Conservation (phyloP, 2,797 vertebrate species). For the Tachyglossus aculeatus region DNA sequence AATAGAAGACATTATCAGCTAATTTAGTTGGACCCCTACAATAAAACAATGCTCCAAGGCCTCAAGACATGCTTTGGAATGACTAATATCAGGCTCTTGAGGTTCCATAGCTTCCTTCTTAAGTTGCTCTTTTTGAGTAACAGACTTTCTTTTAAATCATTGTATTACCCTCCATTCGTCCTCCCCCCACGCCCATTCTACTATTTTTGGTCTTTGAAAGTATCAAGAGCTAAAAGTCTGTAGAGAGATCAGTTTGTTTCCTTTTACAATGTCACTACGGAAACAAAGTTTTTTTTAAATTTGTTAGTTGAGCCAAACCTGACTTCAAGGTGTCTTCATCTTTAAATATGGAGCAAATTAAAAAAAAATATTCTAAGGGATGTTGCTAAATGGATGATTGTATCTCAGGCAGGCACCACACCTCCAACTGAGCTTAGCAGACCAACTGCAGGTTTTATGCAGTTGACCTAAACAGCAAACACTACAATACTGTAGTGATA, state of each 20-base stretch:
- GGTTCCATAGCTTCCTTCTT: constrained; percentile 44
- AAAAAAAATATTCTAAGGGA: constrained; percentile 47
- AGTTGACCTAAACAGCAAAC: constrained; percentile 43
- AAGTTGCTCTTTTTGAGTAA: constrained; percentile 28
- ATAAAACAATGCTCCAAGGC: constrained; percentile 33
- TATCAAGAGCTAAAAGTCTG: constrained; percentile 49
- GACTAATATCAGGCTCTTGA: constrained; percentile 34
- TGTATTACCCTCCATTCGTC: constrained; percentile 48
- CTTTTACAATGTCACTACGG: constrained; percentile 70
- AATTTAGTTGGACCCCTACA: constrained; percentile 51
- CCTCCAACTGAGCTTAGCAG: constrained; percentile 11
- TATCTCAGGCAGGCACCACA: neutral
- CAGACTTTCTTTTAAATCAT: constrained; percentile 46
- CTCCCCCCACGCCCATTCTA: constrained; percentile 35
- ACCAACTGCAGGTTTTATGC: constrained; percentile 33
- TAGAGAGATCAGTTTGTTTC: constrained; percentile 32
- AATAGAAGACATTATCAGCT: constrained; percentile 58
- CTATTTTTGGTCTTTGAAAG: constrained; percentile 34
- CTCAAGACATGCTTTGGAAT: constrained; percentile 59
- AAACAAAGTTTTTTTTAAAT: constrained; percentile 62
- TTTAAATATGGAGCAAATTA: constrained; percentile 57
- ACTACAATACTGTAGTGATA: constrained; percentile 48
- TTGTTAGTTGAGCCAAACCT: constrained; percentile 44
- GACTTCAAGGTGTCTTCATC: constrained; percentile 47
- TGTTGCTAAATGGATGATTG: constrained; percentile 49